These are phyloP conservation scores for Leucoraja ocellata DNA, from an alignment of 2,797 vertebrate genomes.

Conservation along the genomic window DNA sequence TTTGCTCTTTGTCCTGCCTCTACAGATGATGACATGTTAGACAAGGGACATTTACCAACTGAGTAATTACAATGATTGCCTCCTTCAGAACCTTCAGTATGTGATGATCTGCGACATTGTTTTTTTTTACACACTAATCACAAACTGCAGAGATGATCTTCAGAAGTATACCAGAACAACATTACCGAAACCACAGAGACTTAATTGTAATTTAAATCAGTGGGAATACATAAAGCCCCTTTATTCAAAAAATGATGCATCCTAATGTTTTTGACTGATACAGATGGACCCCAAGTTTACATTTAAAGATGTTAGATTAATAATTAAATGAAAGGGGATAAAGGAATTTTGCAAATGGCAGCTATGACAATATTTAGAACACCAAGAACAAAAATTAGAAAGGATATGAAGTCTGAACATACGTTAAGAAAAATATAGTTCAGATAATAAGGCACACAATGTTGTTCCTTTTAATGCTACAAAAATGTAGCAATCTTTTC, in stretches of 20 bases:
- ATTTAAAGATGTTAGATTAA: not conserved
- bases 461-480: too few relatives aligned
- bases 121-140: not conserved
- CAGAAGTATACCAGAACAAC: not conserved
- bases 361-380: not conserved
- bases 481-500: too few relatives aligned
- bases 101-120: not conserved
- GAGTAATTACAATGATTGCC: not conserved
- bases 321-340: not conserved
- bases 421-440: not conserved
- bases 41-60: not conserved
- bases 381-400: not conserved
- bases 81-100: not conserved
- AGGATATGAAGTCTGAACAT: not conserved
- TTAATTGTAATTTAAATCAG: not conserved
- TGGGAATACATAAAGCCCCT: not conserved
- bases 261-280: not conserved
- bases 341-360: not conserved
- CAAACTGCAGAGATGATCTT: not conserved
- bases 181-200: not conserved
- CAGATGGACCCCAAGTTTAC: not conserved
- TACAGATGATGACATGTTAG: not conserved
- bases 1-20: not conserved
- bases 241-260: not conserved
- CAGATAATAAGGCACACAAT: too few relatives aligned